Conservation (phyloP, 1,140 invertebrate genomes). For the Steinernema feltiae region DNA sequence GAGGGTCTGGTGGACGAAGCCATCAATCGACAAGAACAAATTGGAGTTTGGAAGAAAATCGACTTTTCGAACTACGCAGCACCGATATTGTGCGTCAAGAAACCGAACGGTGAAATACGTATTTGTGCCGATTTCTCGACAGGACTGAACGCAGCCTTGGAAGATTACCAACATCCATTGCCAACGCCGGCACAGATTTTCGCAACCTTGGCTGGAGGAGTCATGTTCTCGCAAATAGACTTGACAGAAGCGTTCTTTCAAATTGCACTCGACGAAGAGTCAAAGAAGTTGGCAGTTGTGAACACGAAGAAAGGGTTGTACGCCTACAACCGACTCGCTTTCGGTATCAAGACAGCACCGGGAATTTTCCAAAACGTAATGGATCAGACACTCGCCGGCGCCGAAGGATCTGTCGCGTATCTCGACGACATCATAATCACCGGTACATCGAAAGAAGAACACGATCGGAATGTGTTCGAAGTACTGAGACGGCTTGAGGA, state of each 20-base stretch:
- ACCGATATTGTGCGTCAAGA: conserved; percentile 58
- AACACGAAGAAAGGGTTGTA: conserved; percentile 20
- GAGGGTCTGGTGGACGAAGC: conserved; percentile 47
- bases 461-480: neutral
- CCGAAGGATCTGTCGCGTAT: conserved; percentile 17
- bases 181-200: conserved; percentile 40
- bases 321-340: conserved; percentile 20
- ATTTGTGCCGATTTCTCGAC: conserved; percentile 56
- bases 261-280: conserved; percentile 31
- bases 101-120: conserved; percentile 53
- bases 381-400: conserved; percentile 24
- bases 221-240: conserved; percentile 39
- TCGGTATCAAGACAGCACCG: conserved; percentile 34
- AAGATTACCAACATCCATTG: conserved; percentile 36
- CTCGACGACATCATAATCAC: conserved; percentile 36
- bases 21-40: conserved; percentile 39
- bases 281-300: conserved; percentile 31
- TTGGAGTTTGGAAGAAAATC: conserved; percentile 46
- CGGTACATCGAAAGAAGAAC: neutral
- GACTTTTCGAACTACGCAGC: conserved; percentile 59
- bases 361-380: conserved; percentile 37
- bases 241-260: conserved; percentile 43
- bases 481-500: conserved; percentile 13
- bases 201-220: conserved; percentile 25
- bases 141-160: conserved; percentile 37